Base-by-base conservation (phyloP, 2,113 vertebrate species). In the Pteronura brasiliensis region DNA sequence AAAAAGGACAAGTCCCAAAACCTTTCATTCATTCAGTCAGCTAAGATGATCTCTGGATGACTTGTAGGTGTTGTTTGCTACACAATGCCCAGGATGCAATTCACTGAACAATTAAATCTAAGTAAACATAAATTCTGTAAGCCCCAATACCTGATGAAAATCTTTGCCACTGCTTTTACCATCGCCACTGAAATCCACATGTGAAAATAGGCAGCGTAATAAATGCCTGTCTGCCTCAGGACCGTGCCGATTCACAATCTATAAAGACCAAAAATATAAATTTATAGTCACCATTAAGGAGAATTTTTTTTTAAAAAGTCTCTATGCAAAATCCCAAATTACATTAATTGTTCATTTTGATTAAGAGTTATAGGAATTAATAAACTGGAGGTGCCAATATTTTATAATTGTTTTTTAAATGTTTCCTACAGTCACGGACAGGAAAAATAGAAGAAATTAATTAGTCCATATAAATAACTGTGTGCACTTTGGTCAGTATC, bases 181-280 rank as follows among this genome's bases (percentile, higher is more conserved):
- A 99, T 99, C 99, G 99, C 99, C 99, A 99, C 99, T 99, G 98
- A 99, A 99, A 99, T 99, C 99, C 99, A 99, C 99, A 99, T 99
- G 99, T 97, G 99, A 99, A 99, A 99, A 99, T 99, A 99, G 99
- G 99, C 99, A 99, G 99, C 99, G 99, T 99, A 99, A 98, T 98
- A 99, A 99, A 99, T 99, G 99, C 99, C 99, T 99, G 99, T 99
- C 99, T 99, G 99, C 99, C 99, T 99, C 99, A 96, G 99, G 99
- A 98, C 99, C 99, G 99, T 99, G 99, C 99, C 99, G 99, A 99
- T 99, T 99, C 98, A 99, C 99, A 99, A 99, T 99, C 99, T 99
- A 96, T 11, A 96, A 97, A 91, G 31, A 93, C 34, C 27, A 97
- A 96, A 97, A 97, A 91, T 27, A 13, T 0, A 39, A 84, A 13